Percentiles rank a stretch among this genome's conserved stretches.
Conservation (phyloP, 1,140 invertebrate species). For the Melipona quadrifasciata region DNA sequence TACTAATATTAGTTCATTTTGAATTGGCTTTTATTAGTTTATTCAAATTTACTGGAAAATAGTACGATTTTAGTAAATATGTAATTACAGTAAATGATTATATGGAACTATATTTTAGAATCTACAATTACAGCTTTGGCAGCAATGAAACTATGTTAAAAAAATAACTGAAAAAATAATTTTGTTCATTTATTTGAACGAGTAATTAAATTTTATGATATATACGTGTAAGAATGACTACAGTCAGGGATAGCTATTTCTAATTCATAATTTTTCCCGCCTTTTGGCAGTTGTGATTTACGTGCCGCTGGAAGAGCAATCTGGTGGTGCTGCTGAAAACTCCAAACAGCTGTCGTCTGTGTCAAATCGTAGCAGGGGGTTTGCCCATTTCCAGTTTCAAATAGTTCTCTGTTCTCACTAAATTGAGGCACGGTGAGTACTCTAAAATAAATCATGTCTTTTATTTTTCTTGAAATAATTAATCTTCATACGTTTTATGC, state of each 20-base stretch:
- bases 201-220: not conserved
- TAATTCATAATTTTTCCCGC: not conserved
- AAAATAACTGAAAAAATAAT: no score
- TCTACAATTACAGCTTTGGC: not conserved
- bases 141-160: not conserved
- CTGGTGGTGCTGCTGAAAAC: constrained; percentile 56
- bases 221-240: not conserved
- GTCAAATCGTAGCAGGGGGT: constrained; percentile 72
- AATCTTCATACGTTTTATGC: not conserved
- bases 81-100: not conserved
- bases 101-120: not conserved
- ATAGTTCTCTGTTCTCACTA: constrained; percentile 27
- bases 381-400: constrained; percentile 35
- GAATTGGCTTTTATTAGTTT: not conserved
- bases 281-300: not conserved
- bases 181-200: not conserved
- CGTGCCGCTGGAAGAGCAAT: constrained; percentile 34
- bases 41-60: not conserved
- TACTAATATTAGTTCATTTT: not conserved
- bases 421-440: constrained; percentile 51
- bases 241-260: no score
- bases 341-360: constrained; percentile 72
- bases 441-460: not conserved
- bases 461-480: not conserved
- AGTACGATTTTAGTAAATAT: not conserved